Percentiles rank a stretch among this genome's conserved stretches.
Evolutionary conservation across 2,888 invertebrate genomes (phyloP).

Genomic region (Cantharis nigra): DNA sequence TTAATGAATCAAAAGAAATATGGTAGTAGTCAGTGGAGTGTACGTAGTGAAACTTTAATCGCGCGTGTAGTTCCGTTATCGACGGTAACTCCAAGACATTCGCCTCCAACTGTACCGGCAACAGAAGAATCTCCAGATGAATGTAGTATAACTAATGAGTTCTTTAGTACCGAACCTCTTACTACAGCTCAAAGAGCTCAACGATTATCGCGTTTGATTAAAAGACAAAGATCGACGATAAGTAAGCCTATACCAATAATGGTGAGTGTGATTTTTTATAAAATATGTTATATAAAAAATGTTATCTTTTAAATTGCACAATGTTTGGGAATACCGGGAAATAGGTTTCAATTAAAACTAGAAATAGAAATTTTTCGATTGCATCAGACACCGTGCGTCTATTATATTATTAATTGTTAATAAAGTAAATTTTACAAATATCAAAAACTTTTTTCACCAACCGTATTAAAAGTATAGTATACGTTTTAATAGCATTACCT

Average conservation of each 20-base stretch:
- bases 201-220: slow-evolving; percentile 68
- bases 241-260: slow-evolving; percentile 1
- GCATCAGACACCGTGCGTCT: not conserved
- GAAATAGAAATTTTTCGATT: not conserved
- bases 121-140: slow-evolving; percentile 25
- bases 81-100: slow-evolving; percentile 67
- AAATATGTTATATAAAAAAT: not conserved
- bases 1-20: slow-evolving; percentile 77
- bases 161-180: slow-evolving; percentile 60
- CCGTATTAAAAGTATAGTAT: too few relatives aligned
- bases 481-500: too few relatives aligned
- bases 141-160: slow-evolving; percentile 43
- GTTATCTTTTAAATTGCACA: not conserved
- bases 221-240: slow-evolving; percentile 60
- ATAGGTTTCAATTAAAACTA: not conserved
- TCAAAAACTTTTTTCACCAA: too few relatives aligned
- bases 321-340: not conserved
- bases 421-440: too few relatives aligned
- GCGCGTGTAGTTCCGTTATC: slow-evolving; percentile 75
- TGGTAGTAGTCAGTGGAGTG: slow-evolving; percentile 72
- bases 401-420: too few relatives aligned
- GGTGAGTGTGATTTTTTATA: slow-evolving; percentile 10
- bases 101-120: slow-evolving; percentile 50
- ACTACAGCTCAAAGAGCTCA: slow-evolving; percentile 73
- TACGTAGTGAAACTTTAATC: slow-evolving; percentile 72